Percentiles rank a stretch among this genome's conserved stretches.
These are phyloP conservation scores for Pangasius djambal DNA, from an alignment of 2,797 vertebrate genomes.

Conservation along the genomic window DNA sequence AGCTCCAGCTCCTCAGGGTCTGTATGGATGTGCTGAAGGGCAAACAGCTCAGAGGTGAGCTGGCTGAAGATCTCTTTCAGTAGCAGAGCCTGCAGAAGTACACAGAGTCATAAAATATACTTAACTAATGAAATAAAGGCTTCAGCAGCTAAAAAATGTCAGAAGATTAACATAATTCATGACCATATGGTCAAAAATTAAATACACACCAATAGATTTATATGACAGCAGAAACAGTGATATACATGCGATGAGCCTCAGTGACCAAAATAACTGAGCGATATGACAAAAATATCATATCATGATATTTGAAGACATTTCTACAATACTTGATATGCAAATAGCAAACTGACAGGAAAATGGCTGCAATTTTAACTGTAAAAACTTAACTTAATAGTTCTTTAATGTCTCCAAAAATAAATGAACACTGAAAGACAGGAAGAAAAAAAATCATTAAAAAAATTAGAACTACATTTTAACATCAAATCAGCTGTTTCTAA, in stretches of 20 bases:
- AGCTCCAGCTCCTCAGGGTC: conserved; percentile 78
- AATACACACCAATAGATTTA: not conserved
- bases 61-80: conserved; percentile 76
- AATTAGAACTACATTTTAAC: too few species aligned
- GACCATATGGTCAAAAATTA: not conserved
- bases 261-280: not conserved
- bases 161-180: not conserved
- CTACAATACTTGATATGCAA: not conserved
- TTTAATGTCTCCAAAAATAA: not conserved
- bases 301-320: not conserved
- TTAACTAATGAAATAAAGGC: not conserved
- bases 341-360: not conserved
- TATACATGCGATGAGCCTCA: not conserved
- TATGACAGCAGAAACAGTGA: not conserved
- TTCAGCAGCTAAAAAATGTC: not conserved
- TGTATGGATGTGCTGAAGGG: conserved; percentile 47
- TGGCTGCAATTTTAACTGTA: not conserved
- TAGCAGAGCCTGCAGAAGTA: conserved; percentile 76
- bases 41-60: conserved; percentile 69
- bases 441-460: not conserved
- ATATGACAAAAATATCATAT: not conserved
- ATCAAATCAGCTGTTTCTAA: not conserved
- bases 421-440: not conserved
- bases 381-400: not conserved
- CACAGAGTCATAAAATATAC: conserved; percentile 22